These are phyloP conservation scores for Diabrotica undecimpunctata DNA, from an alignment of 1,140 invertebrate species.

Conservation along the genomic window DNA sequence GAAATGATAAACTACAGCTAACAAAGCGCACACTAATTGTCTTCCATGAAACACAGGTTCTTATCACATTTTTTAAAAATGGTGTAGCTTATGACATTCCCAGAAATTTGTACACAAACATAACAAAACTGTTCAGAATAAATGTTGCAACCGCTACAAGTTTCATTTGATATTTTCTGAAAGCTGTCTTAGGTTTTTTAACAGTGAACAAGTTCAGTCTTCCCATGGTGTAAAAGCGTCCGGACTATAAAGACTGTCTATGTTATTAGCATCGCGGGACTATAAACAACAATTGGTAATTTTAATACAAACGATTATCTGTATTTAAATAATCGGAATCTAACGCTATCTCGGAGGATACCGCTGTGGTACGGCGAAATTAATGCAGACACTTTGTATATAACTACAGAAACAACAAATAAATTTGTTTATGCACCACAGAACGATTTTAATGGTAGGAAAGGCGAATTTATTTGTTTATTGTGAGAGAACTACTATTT, in stretches of 20 bases:
- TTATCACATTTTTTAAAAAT: too few relatives aligned
- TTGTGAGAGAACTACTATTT: background rate
- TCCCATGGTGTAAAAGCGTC: too few relatives aligned
- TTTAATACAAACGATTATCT: conserved; percentile 30
- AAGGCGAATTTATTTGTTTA: conserved; percentile 10
- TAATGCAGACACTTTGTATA: conserved; percentile 24
- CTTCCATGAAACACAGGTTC: too few relatives aligned
- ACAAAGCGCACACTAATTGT: too few relatives aligned
- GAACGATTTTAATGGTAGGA: conserved; percentile 26
- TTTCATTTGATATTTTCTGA: too few relatives aligned
- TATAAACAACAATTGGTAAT: conserved; percentile 12
- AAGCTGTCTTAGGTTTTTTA: too few relatives aligned
- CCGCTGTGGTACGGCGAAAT: conserved; percentile 14
- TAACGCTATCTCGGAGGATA: conserved; percentile 15
- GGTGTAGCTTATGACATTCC: too few relatives aligned
- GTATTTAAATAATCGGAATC: conserved; percentile 24
- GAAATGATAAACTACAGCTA: too few relatives aligned
- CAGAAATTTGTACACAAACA: too few relatives aligned
- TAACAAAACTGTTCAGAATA: too few relatives aligned
- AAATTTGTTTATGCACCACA: conserved; percentile 26
- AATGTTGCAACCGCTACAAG: too few relatives aligned
- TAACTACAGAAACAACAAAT: conserved; percentile 14
- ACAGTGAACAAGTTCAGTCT: too few relatives aligned
- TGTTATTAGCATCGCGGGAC: conserved; percentile 6
- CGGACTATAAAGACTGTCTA: background rate